Base-by-base conservation (phyloP, 2,113 vertebrate species). In the Opisthocomus hoazin region DNA sequence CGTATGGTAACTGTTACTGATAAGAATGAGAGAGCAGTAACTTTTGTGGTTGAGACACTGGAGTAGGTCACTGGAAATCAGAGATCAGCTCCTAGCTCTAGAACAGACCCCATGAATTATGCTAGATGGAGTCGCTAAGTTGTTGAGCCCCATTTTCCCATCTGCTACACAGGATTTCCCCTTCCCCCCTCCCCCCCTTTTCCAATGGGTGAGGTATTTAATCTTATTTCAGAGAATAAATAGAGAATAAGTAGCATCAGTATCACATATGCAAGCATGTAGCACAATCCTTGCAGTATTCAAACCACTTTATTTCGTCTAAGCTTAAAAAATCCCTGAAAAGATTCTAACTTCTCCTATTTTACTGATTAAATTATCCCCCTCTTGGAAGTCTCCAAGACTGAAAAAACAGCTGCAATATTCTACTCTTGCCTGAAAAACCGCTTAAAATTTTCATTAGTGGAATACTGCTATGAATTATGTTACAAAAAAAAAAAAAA, bases 101-200 rank as follows among this genome's bases (percentile, higher is more conserved):
- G 36, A 92, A 81, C 6, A 84, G 43, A 70, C 8, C 45, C 68
- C 36, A 36, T 10, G 73, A 86, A 70, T 15, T 56, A 77, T 58
- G 57, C 50, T 73, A 76, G 39, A 60, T 22, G 17, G 63, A 74
- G 71, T 83, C 89, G 58, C 68, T 66, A 57, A 61, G 51, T 41
- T 61, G 71, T 15, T 79, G 75, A 74, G 50, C 32, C 27, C 91
- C 61, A 36, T 71, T 84, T 79, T 64, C 56, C 57, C 81, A 89
- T 93, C 86, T 92, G 91, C 51, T 87, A 78, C 60, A 74, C 2
- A 69, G 65, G 24, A 92, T 58, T 60, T 15, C 8, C 8, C 23
- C 10, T n/a, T n/a, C 10, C 8, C 34, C 17, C 19, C 36, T 9
- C 10, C 34, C 1, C 36, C 1, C 34, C 1, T 1, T n/a, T 84